Evolutionary conservation across 2,888 invertebrate genomes (phyloP).

Genomic region (Litoditis marina): DNA sequence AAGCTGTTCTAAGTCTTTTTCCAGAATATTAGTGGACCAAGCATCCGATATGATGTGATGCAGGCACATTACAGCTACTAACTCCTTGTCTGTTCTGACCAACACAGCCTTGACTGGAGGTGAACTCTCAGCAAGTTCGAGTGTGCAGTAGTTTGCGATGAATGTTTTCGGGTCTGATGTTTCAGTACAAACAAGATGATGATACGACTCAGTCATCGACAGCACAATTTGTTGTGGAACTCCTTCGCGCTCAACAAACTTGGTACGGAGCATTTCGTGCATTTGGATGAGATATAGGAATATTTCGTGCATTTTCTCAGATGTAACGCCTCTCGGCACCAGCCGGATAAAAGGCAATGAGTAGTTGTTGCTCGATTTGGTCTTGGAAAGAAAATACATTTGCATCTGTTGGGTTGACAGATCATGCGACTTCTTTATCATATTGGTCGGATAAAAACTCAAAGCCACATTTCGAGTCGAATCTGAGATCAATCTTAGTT

Average conservation of each 20-base stretch:
- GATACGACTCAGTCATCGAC: conserved; percentile 34
- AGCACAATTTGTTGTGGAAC: conserved; percentile 22
- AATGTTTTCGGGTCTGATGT: too few relatives aligned
- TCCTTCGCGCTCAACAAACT: conserved; percentile 1
- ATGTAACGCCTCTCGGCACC: conserved; percentile 10
- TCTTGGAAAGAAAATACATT: conserved; percentile 30
- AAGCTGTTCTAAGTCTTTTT: conserved; percentile 4
- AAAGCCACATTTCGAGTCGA: too few relatives aligned
- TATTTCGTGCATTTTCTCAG: conserved; percentile 14
- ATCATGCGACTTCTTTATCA: neutral
- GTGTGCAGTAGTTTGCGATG: too few relatives aligned
- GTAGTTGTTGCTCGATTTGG: conserved; percentile 16
- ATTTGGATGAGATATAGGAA: conserved; percentile 20
- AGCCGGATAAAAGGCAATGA: conserved; percentile 27
- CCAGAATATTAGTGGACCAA: conserved; percentile 23
- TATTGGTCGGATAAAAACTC: too few relatives aligned
- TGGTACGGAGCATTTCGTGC: conserved; percentile 23
- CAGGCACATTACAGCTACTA: conserved; percentile 29
- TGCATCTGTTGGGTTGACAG: conserved; percentile 29
- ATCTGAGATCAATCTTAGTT: too few relatives aligned
- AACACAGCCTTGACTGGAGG: too few relatives aligned
- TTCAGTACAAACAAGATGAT: neutral
- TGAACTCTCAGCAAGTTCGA: too few relatives aligned
- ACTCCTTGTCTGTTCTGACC: too few relatives aligned
- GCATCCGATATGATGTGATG: conserved; percentile 45